These are phyloP conservation scores for Ciconia maguari DNA, from an alignment of 2,113 vertebrate genomes.

Conservation along the genomic window DNA sequence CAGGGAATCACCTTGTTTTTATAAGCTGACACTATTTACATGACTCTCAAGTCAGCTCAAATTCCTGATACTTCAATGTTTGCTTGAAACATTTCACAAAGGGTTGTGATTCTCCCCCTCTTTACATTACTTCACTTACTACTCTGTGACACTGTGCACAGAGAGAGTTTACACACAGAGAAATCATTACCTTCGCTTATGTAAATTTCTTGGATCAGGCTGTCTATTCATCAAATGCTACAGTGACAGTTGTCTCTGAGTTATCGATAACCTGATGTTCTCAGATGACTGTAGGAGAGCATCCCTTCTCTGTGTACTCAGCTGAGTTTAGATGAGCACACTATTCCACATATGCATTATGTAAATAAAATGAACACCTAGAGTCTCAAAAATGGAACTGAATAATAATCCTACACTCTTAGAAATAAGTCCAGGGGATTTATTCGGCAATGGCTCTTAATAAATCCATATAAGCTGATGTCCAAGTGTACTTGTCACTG, in stretches of 20 bases:
- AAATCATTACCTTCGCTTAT: constrained; percentile 15
- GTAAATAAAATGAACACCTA: neutral
- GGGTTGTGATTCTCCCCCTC: constrained; percentile 17
- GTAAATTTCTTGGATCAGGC: constrained; percentile 22
- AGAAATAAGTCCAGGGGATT: neutral
- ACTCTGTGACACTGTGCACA: neutral
- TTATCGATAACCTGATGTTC: neutral
- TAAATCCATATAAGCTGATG: neutral
- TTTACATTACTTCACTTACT: constrained; percentile 26
- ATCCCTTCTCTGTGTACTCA: neutral
- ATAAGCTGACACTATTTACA: constrained; percentile 67
- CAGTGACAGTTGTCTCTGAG: constrained; percentile 8
- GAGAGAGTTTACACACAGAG: constrained; percentile 14
- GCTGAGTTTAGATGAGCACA: neutral
- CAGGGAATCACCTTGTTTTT: constrained; percentile 67
- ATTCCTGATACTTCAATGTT: constrained; percentile 61
- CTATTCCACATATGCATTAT: neutral
- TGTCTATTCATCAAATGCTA: neutral
- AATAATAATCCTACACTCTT: neutral
- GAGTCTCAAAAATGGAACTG: neutral
- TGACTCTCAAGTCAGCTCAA: constrained; percentile 61
- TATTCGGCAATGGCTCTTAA: neutral
- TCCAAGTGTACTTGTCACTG: neutral
- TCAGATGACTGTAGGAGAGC: neutral
- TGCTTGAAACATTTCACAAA: constrained; percentile 55